phyloP scores from a whole-genome alignment of 1,140 invertebrate genomes.

The Camponotus pennsylvanicus region DNA sequence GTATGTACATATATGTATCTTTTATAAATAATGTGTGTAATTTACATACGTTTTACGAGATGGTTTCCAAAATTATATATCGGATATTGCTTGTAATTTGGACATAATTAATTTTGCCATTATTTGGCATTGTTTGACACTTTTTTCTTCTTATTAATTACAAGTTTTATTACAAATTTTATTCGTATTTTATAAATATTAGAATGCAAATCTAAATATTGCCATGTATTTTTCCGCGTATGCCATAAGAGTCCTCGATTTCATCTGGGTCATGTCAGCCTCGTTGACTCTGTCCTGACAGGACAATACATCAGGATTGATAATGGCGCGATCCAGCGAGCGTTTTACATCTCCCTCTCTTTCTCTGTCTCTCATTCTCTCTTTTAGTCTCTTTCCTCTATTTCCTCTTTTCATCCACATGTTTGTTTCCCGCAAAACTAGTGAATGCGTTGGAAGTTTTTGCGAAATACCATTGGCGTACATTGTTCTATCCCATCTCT shows the following conservation, averaged over 20 bases:
- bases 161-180: conserved; percentile 22
- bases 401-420: conserved; percentile 42
- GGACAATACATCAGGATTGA: conserved; percentile 75
- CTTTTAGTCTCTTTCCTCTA: neutral
- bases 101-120: neutral
- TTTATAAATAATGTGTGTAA: neutral
- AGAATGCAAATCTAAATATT: conserved; percentile 23
- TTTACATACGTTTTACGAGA: neutral
- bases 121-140: neutral
- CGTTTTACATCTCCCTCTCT: conserved; percentile 63
- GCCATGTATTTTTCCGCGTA: conserved; percentile 59
- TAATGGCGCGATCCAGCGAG: conserved; percentile 69
- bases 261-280: conserved; percentile 78
- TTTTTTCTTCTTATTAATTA: conserved; percentile 30
- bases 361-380: conserved; percentile 33
- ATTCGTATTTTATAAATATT: conserved; percentile 46
- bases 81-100: neutral
- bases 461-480: conserved; percentile 44
- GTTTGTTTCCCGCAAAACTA: conserved; percentile 67
- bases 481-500: conserved; percentile 45
- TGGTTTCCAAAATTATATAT: neutral
- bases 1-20: no score
- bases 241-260: conserved; percentile 72
- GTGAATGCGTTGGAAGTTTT: conserved; percentile 58
- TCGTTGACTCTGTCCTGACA: conserved; percentile 72